Percentiles rank a stretch among this genome's conserved stretches.
phyloP scores from a whole-genome alignment of 2,113 vertebrate genomes.

The Psittacara wagleri region DNA sequence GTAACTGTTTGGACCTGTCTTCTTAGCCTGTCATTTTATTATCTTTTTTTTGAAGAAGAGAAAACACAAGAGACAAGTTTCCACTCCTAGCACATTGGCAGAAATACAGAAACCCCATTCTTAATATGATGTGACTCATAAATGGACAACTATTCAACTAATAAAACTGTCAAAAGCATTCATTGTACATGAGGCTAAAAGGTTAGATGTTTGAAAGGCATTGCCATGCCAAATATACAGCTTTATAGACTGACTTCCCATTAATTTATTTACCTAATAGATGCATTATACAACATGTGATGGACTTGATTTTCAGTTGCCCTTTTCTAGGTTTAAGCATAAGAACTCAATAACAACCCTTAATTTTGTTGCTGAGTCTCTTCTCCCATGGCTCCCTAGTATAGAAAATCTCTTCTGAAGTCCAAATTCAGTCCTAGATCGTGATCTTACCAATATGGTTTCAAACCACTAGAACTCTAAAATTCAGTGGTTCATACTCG shows the following conservation, averaged over 20 bases:
- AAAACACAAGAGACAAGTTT: not conserved
- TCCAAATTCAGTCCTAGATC: not conserved
- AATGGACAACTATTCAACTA: not conserved
- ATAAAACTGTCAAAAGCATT: not conserved
- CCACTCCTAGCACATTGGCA: not conserved
- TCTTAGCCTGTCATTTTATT: not conserved
- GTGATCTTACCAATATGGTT: not conserved
- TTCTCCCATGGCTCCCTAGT: not conserved
- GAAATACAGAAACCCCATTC: not conserved
- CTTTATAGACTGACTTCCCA: not conserved
- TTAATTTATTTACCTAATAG: not conserved
- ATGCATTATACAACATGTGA: not conserved
- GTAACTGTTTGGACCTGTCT: not conserved
- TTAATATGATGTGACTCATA: not conserved
- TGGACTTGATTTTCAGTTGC: not conserved
- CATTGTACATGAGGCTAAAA: not conserved
- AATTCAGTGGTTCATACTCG: fast-evolving
- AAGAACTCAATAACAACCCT: not conserved
- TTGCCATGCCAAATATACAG: not conserved
- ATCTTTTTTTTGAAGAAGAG: not conserved
- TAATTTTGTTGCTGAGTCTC: not conserved
- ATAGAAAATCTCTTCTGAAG: not conserved
- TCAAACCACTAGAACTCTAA: not conserved
- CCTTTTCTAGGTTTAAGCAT: not conserved
- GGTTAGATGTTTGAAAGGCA: not conserved